phyloP scores from a whole-genome alignment of 2,113 vertebrate species.

The Nestor notabilis region DNA sequence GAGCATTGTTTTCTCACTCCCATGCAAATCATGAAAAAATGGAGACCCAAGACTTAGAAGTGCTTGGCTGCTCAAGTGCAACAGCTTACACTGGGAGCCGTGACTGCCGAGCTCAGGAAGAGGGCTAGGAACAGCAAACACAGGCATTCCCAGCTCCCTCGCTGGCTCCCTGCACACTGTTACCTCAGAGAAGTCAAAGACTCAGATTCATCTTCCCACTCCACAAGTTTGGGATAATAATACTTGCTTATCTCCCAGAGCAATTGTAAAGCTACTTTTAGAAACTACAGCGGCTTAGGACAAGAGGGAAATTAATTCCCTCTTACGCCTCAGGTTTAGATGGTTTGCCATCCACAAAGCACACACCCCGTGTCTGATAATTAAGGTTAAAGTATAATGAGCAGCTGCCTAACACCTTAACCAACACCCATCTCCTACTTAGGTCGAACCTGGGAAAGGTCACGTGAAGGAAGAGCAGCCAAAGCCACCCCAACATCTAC shows the following conservation, averaged over 20 bases:
- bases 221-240: not conserved
- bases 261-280: not conserved
- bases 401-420: not conserved
- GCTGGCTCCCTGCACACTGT: not conserved
- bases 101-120: not conserved
- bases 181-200: not conserved
- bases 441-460: fast-evolving
- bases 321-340: not conserved
- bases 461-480: not conserved
- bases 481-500: not conserved
- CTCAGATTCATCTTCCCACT: not conserved
- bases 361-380: not conserved
- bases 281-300: not conserved
- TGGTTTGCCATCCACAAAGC: not conserved
- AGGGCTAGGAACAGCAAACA: not conserved
- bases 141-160: not conserved
- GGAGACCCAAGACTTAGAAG: not conserved
- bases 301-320: not conserved
- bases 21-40: not conserved
- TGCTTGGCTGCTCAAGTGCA: not conserved
- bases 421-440: not conserved
- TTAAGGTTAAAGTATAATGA: not conserved
- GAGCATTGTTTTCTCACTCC: not conserved
- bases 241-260: not conserved
- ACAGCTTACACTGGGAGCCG: fast-evolving